A percentile compares a stretch with the other conserved stretches of the same genome.
Evolutionary conservation across 2,113 vertebrate genomes (phyloP).

Genomic region (Cranoglanis bouderius): DNA sequence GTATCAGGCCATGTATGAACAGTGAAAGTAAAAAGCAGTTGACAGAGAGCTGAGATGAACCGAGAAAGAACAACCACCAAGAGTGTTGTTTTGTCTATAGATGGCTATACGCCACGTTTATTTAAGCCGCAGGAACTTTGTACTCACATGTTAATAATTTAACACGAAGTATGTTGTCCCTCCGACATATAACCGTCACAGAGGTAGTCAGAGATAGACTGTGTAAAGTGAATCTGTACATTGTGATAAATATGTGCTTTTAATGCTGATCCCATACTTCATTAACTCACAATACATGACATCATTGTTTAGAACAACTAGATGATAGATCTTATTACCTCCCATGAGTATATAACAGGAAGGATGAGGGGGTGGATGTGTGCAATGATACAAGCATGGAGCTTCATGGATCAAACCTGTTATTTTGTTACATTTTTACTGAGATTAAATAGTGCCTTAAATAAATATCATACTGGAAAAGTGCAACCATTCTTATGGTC

Average conservation of each 20-base stretch:
- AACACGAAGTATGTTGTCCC: slow-evolving; percentile 1
- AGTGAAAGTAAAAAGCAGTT: not conserved
- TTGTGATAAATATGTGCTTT: slow-evolving; percentile 13
- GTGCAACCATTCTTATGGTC: not conserved
- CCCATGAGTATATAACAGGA: not conserved
- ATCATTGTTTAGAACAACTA: slow-evolving; percentile 32
- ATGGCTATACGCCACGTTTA: not conserved
- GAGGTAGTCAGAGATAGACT: not conserved
- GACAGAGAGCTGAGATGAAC: not conserved
- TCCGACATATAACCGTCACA: not conserved
- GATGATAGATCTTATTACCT: slow-evolving; percentile 39
- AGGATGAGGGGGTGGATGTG: not conserved
- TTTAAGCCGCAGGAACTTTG: slow-evolving; percentile 13
- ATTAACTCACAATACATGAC: slow-evolving; percentile 35
- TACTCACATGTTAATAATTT: slow-evolving; percentile 15
- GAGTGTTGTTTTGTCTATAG: slow-evolving; percentile 11
- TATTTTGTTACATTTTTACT: not conserved
- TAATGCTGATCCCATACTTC: slow-evolving; percentile 14
- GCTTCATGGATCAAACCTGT: not conserved
- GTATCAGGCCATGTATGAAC: slow-evolving; percentile 7
- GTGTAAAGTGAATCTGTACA: not conserved
- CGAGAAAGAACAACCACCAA: not conserved
- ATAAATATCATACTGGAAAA: not conserved
- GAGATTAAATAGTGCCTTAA: not conserved
- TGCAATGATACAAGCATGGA: not conserved